These are phyloP conservation scores for Tricholauxania praeusta DNA, from an alignment of 2,888 invertebrate species.

Conservation along the genomic window DNA sequence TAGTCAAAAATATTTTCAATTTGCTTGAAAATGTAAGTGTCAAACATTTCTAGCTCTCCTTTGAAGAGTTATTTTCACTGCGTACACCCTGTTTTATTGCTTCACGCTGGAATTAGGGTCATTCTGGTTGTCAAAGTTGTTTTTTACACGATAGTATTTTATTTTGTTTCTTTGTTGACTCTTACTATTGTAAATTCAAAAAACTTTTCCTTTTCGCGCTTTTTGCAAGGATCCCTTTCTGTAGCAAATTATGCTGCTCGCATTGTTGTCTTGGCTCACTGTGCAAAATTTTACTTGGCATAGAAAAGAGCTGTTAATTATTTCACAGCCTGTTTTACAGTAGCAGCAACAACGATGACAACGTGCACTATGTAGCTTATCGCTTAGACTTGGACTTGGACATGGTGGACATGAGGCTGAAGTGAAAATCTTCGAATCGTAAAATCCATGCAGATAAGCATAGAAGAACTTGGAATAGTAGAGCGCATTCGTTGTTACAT, in stretches of 20 bases:
- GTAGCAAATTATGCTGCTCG: background rate
- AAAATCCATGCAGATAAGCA: slow-evolving; percentile 1
- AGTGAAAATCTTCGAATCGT: background rate
- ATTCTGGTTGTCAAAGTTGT: background rate
- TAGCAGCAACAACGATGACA: background rate
- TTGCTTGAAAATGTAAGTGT: too few relatives aligned
- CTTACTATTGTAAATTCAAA: background rate
- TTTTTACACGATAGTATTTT: background rate
- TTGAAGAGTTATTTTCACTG: too few relatives aligned
- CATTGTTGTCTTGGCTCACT: background rate
- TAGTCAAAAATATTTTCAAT: too few relatives aligned
- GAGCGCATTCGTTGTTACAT: slow-evolving; percentile 53
- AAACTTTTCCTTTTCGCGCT: slow-evolving; percentile 4
- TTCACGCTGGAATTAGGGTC: slow-evolving; percentile 23
- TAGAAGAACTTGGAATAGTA: slow-evolving; percentile 28
- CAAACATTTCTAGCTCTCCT: too few relatives aligned
- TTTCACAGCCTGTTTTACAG: slow-evolving; percentile 18
- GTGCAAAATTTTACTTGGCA: too few relatives aligned
- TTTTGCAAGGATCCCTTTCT: background rate
- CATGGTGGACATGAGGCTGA: background rate
- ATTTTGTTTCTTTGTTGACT: background rate
- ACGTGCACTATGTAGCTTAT: background rate
- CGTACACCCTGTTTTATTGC: background rate
- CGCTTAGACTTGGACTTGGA: background rate
- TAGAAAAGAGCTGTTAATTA: slow-evolving; percentile 31